phyloP scores from a whole-genome alignment of 2,797 vertebrate species.

The Rhinogobio ventralis region DNA sequence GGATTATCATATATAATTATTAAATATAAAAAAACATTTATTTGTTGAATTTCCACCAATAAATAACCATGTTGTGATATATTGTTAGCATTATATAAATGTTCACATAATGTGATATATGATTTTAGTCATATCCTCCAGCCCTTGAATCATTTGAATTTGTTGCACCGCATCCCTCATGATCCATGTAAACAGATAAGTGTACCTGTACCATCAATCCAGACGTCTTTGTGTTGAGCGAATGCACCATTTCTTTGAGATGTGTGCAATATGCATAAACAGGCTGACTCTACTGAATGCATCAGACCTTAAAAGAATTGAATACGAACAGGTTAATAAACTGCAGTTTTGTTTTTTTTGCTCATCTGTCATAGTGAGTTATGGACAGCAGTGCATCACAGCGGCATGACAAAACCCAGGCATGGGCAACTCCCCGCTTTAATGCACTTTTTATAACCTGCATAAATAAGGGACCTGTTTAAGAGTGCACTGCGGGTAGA shows the following conservation, averaged over 20 bases:
- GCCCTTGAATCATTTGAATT: background rate
- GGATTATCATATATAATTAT: background rate
- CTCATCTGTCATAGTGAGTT: slow-evolving; percentile 31
- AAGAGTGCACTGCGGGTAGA: slow-evolving; percentile 46
- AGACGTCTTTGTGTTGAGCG: no score
- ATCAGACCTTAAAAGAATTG: slow-evolving; percentile 33
- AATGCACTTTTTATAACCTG: slow-evolving; percentile 70
- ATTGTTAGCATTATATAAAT: background rate
- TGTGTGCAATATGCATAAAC: background rate
- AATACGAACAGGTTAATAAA: slow-evolving; percentile 6
- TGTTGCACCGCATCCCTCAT: background rate
- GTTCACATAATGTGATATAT: background rate
- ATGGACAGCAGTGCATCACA: slow-evolving; percentile 52
- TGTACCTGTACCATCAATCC: background rate
- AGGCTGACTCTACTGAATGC: slow-evolving; percentile 14
- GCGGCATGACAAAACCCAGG: slow-evolving; percentile 66
- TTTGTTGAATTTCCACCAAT: background rate
- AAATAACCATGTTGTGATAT: background rate
- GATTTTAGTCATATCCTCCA: background rate
- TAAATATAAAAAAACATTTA: background rate
- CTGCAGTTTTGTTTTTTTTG: background rate
- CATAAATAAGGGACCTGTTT: slow-evolving; percentile 73
- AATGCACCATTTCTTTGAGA: slow-evolving; percentile 19
- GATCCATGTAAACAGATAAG: slow-evolving; percentile 2
- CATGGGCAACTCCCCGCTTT: slow-evolving; percentile 67